phyloP scores from a whole-genome alignment of 1,140 invertebrate species.

The Luehdorfia chinensis region DNA sequence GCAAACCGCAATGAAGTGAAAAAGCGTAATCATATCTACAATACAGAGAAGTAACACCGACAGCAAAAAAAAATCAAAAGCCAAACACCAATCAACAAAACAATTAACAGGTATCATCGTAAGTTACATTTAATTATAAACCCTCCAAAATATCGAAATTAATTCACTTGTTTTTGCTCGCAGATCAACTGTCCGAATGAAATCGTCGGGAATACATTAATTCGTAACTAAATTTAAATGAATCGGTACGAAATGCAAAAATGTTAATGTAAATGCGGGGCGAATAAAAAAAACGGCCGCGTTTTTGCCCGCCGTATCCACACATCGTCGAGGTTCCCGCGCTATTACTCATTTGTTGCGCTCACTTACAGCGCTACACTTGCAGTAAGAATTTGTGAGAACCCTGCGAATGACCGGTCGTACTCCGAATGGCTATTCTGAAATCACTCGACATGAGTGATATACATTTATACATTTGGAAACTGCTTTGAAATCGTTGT shows the following conservation, averaged over 20 bases:
- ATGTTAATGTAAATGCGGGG: neutral
- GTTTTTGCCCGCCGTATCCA: slow-evolving; percentile 14
- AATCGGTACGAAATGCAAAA: slow-evolving; percentile 5
- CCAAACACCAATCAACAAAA: no score
- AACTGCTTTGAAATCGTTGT: no score
- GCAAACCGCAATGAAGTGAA: no score
- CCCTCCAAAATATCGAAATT: no score
- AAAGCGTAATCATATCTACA: no score
- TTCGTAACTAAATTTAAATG: neutral
- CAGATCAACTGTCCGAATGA: neutral
- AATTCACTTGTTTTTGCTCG: neutral
- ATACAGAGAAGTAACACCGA: no score
- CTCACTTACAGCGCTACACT: slow-evolving; percentile 41
- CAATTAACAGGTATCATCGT: no score
- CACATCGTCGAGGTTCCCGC: slow-evolving; percentile 31
- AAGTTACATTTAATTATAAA: no score
- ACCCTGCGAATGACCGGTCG: slow-evolving; percentile 22
- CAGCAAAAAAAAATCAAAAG: no score
- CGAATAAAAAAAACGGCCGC: neutral
- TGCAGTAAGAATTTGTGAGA: slow-evolving; percentile 35
- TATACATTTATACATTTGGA: no score
- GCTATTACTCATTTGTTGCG: slow-evolving; percentile 51
- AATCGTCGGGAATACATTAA: neutral
- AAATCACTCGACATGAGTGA: slow-evolving; percentile 5
- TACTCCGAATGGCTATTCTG: slow-evolving; percentile 1